Conservation (phyloP, 2,797 vertebrate species). For the Aplochiton taeniatus region DNA sequence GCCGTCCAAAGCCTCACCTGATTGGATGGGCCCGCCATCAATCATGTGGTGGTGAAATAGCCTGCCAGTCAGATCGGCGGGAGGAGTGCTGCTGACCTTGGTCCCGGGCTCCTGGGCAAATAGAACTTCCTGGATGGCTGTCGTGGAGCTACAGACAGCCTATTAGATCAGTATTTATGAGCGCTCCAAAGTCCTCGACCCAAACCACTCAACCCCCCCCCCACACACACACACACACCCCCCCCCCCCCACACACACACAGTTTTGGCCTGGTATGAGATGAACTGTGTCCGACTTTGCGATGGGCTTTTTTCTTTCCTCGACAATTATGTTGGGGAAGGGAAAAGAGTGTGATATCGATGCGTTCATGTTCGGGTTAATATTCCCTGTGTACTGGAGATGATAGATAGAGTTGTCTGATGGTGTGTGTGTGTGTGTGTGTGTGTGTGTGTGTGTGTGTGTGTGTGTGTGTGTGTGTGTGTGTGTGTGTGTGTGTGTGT, state of each 20-base stretch:
- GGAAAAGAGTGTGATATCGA: constrained; percentile 49
- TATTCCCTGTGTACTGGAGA: constrained; percentile 32
- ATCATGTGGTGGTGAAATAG: constrained; percentile 34
- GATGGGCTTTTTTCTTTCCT: constrained; percentile 23
- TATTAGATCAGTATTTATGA: constrained; percentile 61
- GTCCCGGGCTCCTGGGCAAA: constrained; percentile 29
- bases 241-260: constrained; percentile 32
- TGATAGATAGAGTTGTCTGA: constrained; percentile 47
- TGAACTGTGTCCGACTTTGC: constrained; percentile 35
- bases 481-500: too few relatives aligned
- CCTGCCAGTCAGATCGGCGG: constrained; percentile 30
- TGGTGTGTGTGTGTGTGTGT: constrained; percentile 45
- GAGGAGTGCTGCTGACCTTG: constrained; percentile 45
- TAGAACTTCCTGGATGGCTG: constrained; percentile 14
- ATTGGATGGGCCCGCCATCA: constrained; percentile 54
- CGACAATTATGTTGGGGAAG: constrained; percentile 35
- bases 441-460: too few relatives aligned
- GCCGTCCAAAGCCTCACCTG: constrained; percentile 14
- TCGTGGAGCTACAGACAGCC: constrained; percentile 35
- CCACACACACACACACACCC: constrained; percentile 32
- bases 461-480: too few relatives aligned
- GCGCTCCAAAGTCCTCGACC: constrained; percentile 45
- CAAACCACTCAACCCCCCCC: constrained; percentile 42
- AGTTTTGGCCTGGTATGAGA: constrained; percentile 52
- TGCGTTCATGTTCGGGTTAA: constrained; percentile 43